Conservation (phyloP, 2,797 vertebrate genomes). For the Echiichthys vipera region DNA sequence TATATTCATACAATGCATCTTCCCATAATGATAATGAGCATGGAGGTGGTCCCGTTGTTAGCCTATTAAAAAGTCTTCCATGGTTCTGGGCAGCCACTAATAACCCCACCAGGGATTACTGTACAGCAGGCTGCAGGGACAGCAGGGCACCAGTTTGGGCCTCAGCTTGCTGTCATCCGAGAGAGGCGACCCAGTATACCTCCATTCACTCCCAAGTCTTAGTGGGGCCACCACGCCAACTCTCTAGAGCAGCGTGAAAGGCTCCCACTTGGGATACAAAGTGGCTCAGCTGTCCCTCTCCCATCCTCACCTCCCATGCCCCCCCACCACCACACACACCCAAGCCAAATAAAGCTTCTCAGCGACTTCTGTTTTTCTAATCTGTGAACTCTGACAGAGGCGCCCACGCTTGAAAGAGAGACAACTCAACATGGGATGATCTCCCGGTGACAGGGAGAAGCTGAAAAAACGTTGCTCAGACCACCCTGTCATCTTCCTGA, state of each 20-base stretch:
- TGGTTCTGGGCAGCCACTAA: conserved; percentile 61
- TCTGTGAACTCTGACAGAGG: conserved; percentile 84
- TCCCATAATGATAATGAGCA: conserved; percentile 52
- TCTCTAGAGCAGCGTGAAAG: conserved; percentile 56
- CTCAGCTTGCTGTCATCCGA: conserved; percentile 67
- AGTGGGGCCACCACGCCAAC: conserved; percentile 47
- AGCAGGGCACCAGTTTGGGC: conserved; percentile 61
- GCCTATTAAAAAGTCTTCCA: conserved; percentile 66
- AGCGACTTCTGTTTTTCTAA: conserved; percentile 84
- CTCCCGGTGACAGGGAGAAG: conserved; percentile 82
- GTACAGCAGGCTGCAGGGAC: conserved; percentile 64
- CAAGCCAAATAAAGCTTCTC: conserved; percentile 83
- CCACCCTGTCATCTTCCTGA: conserved; percentile 71
- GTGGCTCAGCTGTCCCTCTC: conserved; percentile 74
- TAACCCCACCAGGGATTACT: conserved; percentile 76
- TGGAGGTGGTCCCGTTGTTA: conserved; percentile 63
- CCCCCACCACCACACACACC: conserved; percentile 42
- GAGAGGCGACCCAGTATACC: conserved; percentile 48
- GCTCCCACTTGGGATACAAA: conserved; percentile 70
- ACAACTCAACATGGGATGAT: conserved; percentile 80
- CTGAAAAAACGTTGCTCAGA: conserved; percentile 83
- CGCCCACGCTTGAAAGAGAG: conserved; percentile 79
- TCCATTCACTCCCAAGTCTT: conserved; percentile 52
- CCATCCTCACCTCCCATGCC: conserved; percentile 62
- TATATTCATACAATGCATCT: conserved; percentile 36